phyloP scores from a whole-genome alignment of 1,140 invertebrate species.

The Zaprionus kolodkinae region DNA sequence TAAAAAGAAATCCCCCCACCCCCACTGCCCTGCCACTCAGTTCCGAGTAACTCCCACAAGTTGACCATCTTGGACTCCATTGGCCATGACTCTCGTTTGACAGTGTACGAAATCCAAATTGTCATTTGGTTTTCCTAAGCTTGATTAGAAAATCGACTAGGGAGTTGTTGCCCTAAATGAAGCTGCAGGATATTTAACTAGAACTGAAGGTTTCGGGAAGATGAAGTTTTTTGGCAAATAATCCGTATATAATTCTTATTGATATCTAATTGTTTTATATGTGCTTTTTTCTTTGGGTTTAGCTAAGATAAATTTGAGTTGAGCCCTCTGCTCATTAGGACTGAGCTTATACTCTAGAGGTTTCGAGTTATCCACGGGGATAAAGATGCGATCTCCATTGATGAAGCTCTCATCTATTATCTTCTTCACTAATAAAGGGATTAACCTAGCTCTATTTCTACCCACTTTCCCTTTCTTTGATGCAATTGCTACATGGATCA shows the following conservation, averaged over 20 bases:
- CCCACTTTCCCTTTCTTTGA: background rate
- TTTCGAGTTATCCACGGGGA: accelerated
- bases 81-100: conserved; percentile 45
- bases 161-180: conserved; percentile 40
- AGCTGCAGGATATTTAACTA: background rate
- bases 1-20: conserved; percentile 45
- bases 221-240: background rate
- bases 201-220: background rate
- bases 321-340: background rate
- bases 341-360: background rate
- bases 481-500: too few relatives aligned
- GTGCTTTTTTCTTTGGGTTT: background rate
- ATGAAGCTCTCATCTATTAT: background rate
- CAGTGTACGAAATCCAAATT: conserved; percentile 48
- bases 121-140: conserved; percentile 31
- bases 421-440: background rate
- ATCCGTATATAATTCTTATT: background rate
- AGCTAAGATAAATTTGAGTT: background rate
- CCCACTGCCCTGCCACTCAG: background rate
- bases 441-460: background rate
- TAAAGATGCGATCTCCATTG: background rate
- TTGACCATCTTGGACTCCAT: conserved; percentile 25
- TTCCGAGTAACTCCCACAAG: conserved; percentile 4
- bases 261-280: background rate
- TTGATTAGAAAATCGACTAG: conserved; percentile 57